These are phyloP conservation scores for Wasmannia auropunctata DNA, from an alignment of 1,140 invertebrate genomes.

Conservation along the genomic window DNA sequence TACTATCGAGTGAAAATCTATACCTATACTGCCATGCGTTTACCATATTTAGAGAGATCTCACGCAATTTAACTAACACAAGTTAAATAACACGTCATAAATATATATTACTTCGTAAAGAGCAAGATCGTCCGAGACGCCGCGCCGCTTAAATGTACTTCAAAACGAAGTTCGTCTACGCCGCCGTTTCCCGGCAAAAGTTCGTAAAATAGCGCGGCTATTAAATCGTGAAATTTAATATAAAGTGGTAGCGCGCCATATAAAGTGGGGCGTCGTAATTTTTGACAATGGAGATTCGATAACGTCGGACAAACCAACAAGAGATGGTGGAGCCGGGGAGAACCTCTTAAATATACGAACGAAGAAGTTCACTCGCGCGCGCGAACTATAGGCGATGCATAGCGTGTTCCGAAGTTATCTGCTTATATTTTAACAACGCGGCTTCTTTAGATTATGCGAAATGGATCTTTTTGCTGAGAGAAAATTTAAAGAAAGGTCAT, in stretches of 20 bases:
- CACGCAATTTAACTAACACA: background rate
- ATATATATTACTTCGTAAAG: slow-evolving; percentile 20
- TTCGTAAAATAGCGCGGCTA: slow-evolving; percentile 18
- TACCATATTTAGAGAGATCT: background rate
- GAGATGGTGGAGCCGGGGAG: background rate
- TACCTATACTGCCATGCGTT: background rate
- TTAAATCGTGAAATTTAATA: slow-evolving; percentile 39
- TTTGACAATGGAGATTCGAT: slow-evolving; percentile 49
- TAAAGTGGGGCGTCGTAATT: slow-evolving; percentile 33
- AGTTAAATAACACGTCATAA: background rate
- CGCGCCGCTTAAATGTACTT: slow-evolving; percentile 17
- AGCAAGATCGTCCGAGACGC: background rate
- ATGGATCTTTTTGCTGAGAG: background rate
- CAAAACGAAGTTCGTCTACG: slow-evolving; percentile 1
- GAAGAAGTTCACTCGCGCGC: background rate
- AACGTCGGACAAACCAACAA: slow-evolving; percentile 35
- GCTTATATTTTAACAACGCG: slow-evolving; percentile 26
- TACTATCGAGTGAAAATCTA: background rate
- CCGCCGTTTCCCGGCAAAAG: background rate
- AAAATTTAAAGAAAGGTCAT: background rate
- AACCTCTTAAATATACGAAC: slow-evolving; percentile 39
- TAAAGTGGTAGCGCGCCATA: background rate
- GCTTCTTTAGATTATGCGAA: slow-evolving; percentile 23
- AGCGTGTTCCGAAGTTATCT: slow-evolving; percentile 10
- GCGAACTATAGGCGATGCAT: background rate